A percentile compares a stretch with the other conserved stretches of the same genome.
Evolutionary conservation across 2,888 invertebrate species (phyloP).

Genomic region (Limnephilus lunatus): DNA sequence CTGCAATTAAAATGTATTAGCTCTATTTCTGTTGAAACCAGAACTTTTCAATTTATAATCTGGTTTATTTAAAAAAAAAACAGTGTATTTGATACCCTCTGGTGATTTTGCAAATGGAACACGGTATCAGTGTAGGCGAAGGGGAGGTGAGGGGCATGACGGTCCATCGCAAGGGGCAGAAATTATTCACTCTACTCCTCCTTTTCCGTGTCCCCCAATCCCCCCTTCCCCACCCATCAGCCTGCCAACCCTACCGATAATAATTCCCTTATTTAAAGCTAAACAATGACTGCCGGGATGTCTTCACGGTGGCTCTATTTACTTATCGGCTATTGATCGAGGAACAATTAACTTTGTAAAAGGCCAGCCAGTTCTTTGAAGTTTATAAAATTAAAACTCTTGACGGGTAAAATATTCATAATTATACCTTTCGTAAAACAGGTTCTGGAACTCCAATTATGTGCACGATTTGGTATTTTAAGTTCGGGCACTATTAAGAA

Average conservation of each 20-base stretch:
- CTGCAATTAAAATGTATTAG: no score
- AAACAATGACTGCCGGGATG: slow-evolving; percentile 13
- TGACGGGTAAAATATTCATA: background rate
- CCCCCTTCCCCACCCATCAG: background rate
- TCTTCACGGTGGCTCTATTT: background rate
- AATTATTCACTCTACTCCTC: slow-evolving; percentile 62
- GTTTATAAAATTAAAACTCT: background rate
- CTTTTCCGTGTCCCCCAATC: slow-evolving; percentile 59
- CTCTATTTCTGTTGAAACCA: background rate
- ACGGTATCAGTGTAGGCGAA: background rate
- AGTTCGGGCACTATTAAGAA: background rate
- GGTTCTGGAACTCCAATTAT: background rate
- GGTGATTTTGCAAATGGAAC: background rate
- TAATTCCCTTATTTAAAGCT: slow-evolving; percentile 22
- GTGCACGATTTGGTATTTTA: background rate
- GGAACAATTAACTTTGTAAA: background rate
- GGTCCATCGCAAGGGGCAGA: slow-evolving; percentile 49
- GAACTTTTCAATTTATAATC: background rate
- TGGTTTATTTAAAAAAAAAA: background rate
- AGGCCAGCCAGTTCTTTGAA: background rate
- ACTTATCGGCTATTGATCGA: background rate
- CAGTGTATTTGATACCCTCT: background rate
- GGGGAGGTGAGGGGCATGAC: background rate
- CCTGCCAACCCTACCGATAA: slow-evolving; percentile 25
- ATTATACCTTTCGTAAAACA: background rate